Base-by-base conservation (phyloP, 2,113 vertebrate genomes). In the Probosciger aterrimus region DNA sequence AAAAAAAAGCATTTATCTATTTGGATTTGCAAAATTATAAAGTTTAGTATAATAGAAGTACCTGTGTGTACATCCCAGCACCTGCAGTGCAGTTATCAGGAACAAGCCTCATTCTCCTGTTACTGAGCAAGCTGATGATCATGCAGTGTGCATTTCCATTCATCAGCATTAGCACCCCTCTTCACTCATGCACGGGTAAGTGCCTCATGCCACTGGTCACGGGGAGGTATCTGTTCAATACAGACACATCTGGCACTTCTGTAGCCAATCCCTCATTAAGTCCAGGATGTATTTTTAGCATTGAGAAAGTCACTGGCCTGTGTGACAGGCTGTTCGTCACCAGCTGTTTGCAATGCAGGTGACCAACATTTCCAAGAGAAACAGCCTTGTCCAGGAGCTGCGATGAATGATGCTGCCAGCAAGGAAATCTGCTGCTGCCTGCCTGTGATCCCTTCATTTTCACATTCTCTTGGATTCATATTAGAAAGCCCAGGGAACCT, bases 121-220 rank as follows among this genome's bases (percentile, higher is more conserved):
- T 53, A 24, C 57, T 4, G 0, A 39, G 59, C 49, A 14, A 47
- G 74, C 24, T 57, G 64, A 9, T 39, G 68, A 37, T 23, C 10
- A 69, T 9, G 2, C 50, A 3, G 46, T 2, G 3, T 10, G 3
- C 10, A 1, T 49, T 78, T 18, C 60, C 82, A 7, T 16, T 11
- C 10, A 9, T 11, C 59, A 20, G 5, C 0, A 0, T 3, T 8
- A 15, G 37, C 43, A 18, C 8, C 4, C 4, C 33, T 59, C 62
- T 59, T 35, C 37, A 3, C 33, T 4, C 18, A 0, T 1, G 8
- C 31, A 0, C 1, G 5, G 70, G 74, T 62, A 86, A 33, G 65
- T 7, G 70, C 35, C 53, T 70, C 1, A 1, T n/a, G 53, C 31
- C 7, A 1, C 44, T 6, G 5, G 18, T 35, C 6, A 1, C 4